These are phyloP conservation scores for Epirrhoe alternata DNA, from an alignment of 2,888 invertebrate species.

Conservation along the genomic window DNA sequence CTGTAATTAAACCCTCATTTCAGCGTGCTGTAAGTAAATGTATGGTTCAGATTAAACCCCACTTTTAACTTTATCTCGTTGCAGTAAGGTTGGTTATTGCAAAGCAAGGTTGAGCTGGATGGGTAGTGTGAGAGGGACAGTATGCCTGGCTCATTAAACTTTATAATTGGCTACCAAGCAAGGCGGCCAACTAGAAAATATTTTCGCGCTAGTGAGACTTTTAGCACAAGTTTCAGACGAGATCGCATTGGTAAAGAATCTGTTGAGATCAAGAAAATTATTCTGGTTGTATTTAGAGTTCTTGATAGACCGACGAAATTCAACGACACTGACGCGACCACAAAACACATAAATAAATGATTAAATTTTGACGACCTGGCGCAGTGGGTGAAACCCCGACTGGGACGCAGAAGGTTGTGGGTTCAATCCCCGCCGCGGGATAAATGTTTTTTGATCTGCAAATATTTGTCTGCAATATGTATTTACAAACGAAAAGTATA, in stretches of 20 bases:
- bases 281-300: not conserved
- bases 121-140: conserved; percentile 29
- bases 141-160: conserved; percentile 57
- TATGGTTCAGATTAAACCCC: conserved; percentile 9
- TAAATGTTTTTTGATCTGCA: too few species aligned
- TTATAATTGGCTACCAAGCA: conserved; percentile 60
- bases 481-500: too few species aligned
- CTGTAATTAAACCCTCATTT: conserved; percentile 27
- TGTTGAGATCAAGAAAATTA: not conserved
- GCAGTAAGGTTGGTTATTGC: conserved; percentile 16
- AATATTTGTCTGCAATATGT: too few species aligned
- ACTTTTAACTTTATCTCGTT: conserved; percentile 4
- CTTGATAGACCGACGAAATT: too few species aligned
- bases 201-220: conserved; percentile 39
- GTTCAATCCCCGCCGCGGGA: too few species aligned
- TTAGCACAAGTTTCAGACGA: conserved; percentile 15
- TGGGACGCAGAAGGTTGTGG: too few species aligned
- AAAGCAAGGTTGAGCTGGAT: conserved; percentile 7
- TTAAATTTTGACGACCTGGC: too few species aligned
- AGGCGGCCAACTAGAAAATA: conserved; percentile 54
- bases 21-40: conserved; percentile 28
- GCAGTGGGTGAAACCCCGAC: too few species aligned
- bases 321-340: too few species aligned
- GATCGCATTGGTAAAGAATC: not conserved
- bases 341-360: too few species aligned